phyloP scores from a whole-genome alignment of 2,888 invertebrate genomes.

The Pantelozetes paolii region DNA sequence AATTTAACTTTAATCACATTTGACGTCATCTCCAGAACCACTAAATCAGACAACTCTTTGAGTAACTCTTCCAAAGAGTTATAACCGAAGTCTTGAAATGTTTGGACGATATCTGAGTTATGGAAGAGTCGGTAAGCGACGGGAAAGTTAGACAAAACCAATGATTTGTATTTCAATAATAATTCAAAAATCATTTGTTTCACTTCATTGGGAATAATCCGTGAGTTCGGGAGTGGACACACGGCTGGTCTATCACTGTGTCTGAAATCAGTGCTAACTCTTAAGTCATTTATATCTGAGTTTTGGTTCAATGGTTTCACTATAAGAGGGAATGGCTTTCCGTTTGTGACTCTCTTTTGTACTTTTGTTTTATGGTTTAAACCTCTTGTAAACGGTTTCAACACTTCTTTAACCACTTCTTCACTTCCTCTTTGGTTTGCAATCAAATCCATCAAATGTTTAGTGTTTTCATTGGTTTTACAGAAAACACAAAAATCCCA shows the following conservation, averaged over 20 bases:
- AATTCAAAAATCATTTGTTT: not conserved
- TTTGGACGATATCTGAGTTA: too few relatives aligned
- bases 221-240: slow-evolving; percentile 4
- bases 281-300: not conserved
- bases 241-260: not conserved
- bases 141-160: not conserved
- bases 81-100: not conserved
- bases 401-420: not conserved
- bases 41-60: not conserved
- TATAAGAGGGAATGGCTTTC: too few relatives aligned
- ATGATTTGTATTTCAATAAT: not conserved
- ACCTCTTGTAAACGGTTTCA: not conserved
- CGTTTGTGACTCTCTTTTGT: too few relatives aligned
- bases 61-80: not conserved
- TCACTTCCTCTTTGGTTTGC: not conserved
- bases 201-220: not conserved
- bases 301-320: not conserved
- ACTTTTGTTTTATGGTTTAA: not conserved
- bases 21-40: not conserved
- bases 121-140: not conserved
- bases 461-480: not conserved
- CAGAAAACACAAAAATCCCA: not conserved
- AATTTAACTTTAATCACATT: not conserved
- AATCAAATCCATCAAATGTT: not conserved
- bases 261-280: too few relatives aligned